These are phyloP conservation scores for Drosophila gaucha DNA, from an alignment of 2,888 invertebrate species.

Conservation along the genomic window DNA sequence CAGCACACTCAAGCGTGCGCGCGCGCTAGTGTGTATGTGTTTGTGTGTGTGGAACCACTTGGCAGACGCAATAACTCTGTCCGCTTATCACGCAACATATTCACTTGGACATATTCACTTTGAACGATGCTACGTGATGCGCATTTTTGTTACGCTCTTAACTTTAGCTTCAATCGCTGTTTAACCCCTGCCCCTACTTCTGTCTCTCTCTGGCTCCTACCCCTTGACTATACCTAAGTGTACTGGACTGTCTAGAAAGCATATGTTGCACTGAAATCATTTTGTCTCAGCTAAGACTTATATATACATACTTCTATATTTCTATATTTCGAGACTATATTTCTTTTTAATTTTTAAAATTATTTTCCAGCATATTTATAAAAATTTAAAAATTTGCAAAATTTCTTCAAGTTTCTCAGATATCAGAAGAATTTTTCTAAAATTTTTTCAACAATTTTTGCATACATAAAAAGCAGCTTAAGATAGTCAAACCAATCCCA, in stretches of 20 bases:
- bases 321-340: no score
- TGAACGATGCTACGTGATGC: conserved; percentile 83
- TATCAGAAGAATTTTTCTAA: no score
- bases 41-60: conserved; percentile 42
- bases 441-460: no score
- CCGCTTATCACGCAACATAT: conserved; percentile 62
- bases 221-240: neutral
- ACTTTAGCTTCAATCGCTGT: conserved; percentile 29
- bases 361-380: no score
- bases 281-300: no score
- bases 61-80: conserved; percentile 69
- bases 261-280: conserved; percentile 21
- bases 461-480: no score
- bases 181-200: neutral
- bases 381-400: no score
- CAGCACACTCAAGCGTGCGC: conserved; percentile 16
- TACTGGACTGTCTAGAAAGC: conserved; percentile 1
- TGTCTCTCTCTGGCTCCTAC: neutral
- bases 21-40: neutral
- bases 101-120: conserved; percentile 82
- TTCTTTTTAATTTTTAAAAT: no score
- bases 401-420: neutral
- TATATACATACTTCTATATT: no score
- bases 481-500: no score
- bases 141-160: conserved; percentile 83